Evolutionary conservation across 2,113 vertebrate species (phyloP).

Genomic region (Eretmochelys imbricata): DNA sequence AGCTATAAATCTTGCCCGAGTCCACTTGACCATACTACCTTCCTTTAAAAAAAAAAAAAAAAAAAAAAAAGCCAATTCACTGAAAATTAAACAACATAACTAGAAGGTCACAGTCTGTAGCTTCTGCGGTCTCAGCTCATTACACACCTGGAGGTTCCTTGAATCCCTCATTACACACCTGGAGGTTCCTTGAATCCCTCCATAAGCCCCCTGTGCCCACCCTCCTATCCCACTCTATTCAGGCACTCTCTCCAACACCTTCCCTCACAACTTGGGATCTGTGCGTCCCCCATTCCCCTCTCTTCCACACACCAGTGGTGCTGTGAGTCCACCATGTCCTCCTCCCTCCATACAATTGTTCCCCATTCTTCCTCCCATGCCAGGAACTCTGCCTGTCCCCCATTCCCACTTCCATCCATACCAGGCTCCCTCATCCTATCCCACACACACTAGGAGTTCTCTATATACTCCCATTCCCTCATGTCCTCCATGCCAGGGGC

Average conservation of each 20-base stretch:
- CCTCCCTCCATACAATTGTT: neutral
- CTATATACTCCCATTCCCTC: neutral
- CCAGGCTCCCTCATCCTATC: neutral
- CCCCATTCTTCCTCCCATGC: neutral
- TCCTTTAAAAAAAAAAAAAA: slow-evolving; percentile 12
- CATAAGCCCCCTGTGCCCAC: neutral
- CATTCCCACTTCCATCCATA: neutral
- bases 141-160: no score
- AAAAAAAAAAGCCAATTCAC: slow-evolving; percentile 33
- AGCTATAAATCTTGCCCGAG: slow-evolving; percentile 32
- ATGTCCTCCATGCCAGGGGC: neutral
- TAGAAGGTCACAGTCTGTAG: no score
- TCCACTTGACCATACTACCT: neutral
- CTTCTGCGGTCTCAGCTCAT: no score
- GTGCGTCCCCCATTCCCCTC: no score
- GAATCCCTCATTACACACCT: no score
- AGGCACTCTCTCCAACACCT: neutral
- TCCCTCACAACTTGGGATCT: no score
- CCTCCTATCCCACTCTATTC: neutral
- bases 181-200: no score
- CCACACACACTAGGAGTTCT: neutral
- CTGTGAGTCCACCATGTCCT: neutral
- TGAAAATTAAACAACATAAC: neutral
- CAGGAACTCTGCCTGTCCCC: neutral
- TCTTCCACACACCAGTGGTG: no score